Base-by-base conservation (phyloP, 1,140 invertebrate genomes). In the Alviniconcha marisindica region DNA sequence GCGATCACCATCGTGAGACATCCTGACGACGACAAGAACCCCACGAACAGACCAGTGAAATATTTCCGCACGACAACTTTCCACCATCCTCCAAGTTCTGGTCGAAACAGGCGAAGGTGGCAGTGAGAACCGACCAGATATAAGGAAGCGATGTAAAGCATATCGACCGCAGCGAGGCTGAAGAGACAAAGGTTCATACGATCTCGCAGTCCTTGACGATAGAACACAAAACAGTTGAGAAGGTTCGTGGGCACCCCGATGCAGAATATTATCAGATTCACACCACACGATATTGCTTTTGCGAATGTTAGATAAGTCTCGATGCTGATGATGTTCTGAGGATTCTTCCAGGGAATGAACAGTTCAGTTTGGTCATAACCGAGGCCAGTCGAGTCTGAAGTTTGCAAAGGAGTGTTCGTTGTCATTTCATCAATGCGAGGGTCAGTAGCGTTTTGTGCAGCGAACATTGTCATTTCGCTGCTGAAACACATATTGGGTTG, bases 161-260 rank as follows among this genome's bases (percentile, higher is more conserved):
- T 14, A 21, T 77, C 76, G n/a, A 54, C 51, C 12, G 56, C 10
- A 1, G 76, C 48, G 15, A 77, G 76, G 21, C 76, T 33, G 76
- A 77, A 77, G 14, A 77, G 76, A 36, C 44, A 56, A 21, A 77
- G 76, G 31, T 77, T 77, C 76, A 77, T 77, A 12, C 76, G 76
- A n/a, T 77, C 76, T 36, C 76, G 40, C 44, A 77, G 48, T 14
- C 76, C 76, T 48, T 77, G 76, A 0, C 76, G 7, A 33, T 28
- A 51, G 48, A 77, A 77, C 44, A 77, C 76, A 2, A 77, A 33
- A 1, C n/a, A 33, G 76, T 44, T 77, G 76, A 77, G 15, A 21
- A 77, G 28, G 76, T 51, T 77, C 44, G 44, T 15, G 15, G 76
- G 76, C 2, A 54, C 48, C 33, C 76, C 76, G 0, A 77, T 36